Base-by-base conservation (phyloP, 2,797 vertebrate genomes). In the Halcyon smyrnensis region DNA sequence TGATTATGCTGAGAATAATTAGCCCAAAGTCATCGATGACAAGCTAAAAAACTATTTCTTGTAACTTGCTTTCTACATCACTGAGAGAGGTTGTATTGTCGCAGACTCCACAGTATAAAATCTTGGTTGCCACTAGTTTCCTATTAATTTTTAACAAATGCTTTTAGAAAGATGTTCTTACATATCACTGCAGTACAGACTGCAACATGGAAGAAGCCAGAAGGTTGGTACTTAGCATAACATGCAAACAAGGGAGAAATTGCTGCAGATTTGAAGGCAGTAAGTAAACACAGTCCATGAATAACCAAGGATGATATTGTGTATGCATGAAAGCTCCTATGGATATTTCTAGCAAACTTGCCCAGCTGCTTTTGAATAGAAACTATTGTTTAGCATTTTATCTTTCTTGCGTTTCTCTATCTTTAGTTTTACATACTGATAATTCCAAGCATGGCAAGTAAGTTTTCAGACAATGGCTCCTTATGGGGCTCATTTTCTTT, bases 1-100 rank as follows among this genome's bases (percentile, higher is more conserved):
- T 77, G n/a, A 77, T 88, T 94, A 78, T 90, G 39, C 64, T 88
- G 34, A 56, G 27, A 81, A 48, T 65, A 83, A 90, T 89, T 80
- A 78, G 62, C 62, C 4, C 15, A 43, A 75, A 69, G 34, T 87
- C 27, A n/a, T 56, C 17, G 78, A 37, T 53, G 45, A 56, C 5
- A 2, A 76, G 30, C 6, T 96, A 69, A 87, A 73, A n/a, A 69
- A 16, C 13, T 30, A 15, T 50, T 85, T 88, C 9, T 30, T 60
- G 1, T 32, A 45, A 30, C 21, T 17, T 43, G 15, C 78, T 76
- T 91, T 91, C 77, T 43, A 64, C 63, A 37, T 77, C 24, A 9
- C 23, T 62, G 23, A 34, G 36, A 67, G 21, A n/a, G n/a, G 14
- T 56, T 63, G 8, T 62, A 70, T 41, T 54, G 41, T 34, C 74